Evolutionary conservation across 2,797 vertebrate genomes (phyloP).

Genomic region (Gila robusta): DNA sequence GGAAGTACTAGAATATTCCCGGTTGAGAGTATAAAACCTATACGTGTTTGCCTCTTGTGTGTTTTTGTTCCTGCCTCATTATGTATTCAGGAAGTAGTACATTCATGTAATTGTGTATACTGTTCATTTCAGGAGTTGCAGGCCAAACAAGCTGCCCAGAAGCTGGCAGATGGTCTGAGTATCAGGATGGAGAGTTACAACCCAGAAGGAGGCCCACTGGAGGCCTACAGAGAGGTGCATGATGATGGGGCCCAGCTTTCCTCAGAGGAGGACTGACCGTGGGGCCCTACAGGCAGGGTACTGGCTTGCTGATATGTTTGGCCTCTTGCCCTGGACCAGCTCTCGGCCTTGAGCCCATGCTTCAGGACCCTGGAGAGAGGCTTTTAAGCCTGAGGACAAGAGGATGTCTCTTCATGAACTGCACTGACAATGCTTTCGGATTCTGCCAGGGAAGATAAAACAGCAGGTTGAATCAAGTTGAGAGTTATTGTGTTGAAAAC

Average conservation of each 20-base stretch:
- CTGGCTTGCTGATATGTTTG: constrained; percentile 65
- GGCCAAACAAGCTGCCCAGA: constrained; percentile 91
- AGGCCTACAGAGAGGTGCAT: constrained; percentile 87
- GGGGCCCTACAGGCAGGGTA: constrained; percentile 66
- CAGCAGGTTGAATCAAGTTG: constrained; percentile 25
- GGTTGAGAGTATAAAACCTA: neutral
- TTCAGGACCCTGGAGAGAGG: constrained; percentile 50
- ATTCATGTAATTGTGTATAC: constrained; percentile 15
- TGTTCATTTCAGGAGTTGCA: constrained; percentile 86
- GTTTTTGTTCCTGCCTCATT: constrained; percentile 60
- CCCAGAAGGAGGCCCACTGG: constrained; percentile 81
- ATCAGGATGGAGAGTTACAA: constrained; percentile 84
- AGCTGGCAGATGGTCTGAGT: constrained; percentile 87
- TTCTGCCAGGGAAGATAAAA: constrained; percentile 16
- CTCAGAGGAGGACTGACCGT: constrained; percentile 84
- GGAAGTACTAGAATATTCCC: neutral
- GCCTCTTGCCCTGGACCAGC: constrained; percentile 61
- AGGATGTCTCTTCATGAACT: constrained; percentile 23
- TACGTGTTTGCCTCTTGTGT: constrained; percentile 33
- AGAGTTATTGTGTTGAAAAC: neutral
- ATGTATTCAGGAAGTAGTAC: constrained; percentile 33
- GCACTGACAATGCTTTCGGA: constrained; percentile 20
- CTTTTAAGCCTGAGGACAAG: constrained; percentile 34
- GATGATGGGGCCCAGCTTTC: constrained; percentile 83
- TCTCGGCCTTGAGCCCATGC: constrained; percentile 67